Percentiles rank a stretch among this genome's conserved stretches.
phyloP scores from a whole-genome alignment of 1,140 invertebrate species.

The Drosophila littoralis region DNA sequence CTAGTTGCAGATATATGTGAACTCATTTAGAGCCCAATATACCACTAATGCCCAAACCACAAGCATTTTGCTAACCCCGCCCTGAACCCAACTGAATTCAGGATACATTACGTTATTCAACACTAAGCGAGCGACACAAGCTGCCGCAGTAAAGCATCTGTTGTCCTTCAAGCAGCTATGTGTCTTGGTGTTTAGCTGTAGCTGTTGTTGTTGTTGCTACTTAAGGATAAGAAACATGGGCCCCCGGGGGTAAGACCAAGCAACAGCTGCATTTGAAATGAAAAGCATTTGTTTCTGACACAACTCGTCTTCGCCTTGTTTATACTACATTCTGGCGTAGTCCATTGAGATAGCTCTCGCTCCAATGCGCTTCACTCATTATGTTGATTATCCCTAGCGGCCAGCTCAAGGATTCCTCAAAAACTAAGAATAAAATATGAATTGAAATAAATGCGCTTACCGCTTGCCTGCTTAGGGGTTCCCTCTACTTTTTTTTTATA shows the following conservation, averaged over 20 bases:
- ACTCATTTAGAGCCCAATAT: slow-evolving; percentile 42
- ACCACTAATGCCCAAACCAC: slow-evolving; percentile 36
- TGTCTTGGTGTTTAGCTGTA: slow-evolving; percentile 33
- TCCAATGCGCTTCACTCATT: slow-evolving; percentile 78
- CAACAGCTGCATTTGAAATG: slow-evolving; percentile 82
- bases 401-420: slow-evolving; percentile 43
- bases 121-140: slow-evolving; percentile 71
- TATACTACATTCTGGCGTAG: slow-evolving; percentile 22
- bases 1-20: slow-evolving; percentile 42
- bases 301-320: slow-evolving; percentile 73
- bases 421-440: slow-evolving; percentile 69
- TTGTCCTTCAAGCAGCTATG: slow-evolving; percentile 64
- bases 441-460: slow-evolving; percentile 82
- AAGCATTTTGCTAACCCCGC: slow-evolving; percentile 9
- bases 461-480: slow-evolving; percentile 30
- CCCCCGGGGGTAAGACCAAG: slow-evolving; percentile 64
- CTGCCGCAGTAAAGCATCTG: slow-evolving; percentile 62
- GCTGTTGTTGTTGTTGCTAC: slow-evolving; percentile 25
- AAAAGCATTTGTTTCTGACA: slow-evolving; percentile 82
- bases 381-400: slow-evolving; percentile 79
- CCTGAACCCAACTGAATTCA: slow-evolving; percentile 53
- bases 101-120: slow-evolving; percentile 75
- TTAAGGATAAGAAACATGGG: slow-evolving; percentile 60
- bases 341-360: slow-evolving; percentile 68
- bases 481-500: slow-evolving; percentile 2